A percentile compares a stretch with the other conserved stretches of the same genome.
Conservation (phyloP, 2,888 invertebrate genomes). For the Ditylenchus weischeri region DNA sequence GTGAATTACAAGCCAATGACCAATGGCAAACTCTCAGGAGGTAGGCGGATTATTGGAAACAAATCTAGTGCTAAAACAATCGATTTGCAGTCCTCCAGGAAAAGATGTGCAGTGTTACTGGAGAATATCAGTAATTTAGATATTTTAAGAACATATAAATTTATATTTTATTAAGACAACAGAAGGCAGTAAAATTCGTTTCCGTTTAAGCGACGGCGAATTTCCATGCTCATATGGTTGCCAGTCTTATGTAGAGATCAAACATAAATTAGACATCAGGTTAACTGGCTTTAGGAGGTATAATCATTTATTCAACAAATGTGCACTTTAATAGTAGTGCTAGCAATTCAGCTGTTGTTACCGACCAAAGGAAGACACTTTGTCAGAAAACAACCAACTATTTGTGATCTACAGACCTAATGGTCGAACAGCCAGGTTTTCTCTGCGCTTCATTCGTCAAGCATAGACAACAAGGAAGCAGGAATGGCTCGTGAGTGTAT, state of each 20-base stretch:
- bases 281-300: constrained; percentile 58
- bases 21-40: constrained; percentile 55
- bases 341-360: constrained; percentile 52
- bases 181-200: constrained; percentile 53
- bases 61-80: no score
- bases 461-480: constrained; percentile 20
- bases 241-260: constrained; percentile 57
- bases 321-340: not conserved
- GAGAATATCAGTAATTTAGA: constrained; percentile 48
- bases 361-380: constrained; percentile 57
- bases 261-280: constrained; percentile 56
- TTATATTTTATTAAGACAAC: constrained; percentile 37
- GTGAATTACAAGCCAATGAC: constrained; percentile 53
- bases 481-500: not conserved
- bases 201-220: constrained; percentile 56
- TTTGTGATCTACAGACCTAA: constrained; percentile 58
- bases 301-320: no score
- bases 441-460: constrained; percentile 54
- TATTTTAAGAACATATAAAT: no score
- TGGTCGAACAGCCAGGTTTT: constrained; percentile 56
- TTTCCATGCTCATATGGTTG: constrained; percentile 59
- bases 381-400: constrained; percentile 56
- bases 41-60: no score
- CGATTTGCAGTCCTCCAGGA: constrained; percentile 40
- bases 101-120: constrained; percentile 56